Base-by-base conservation (phyloP, 2,888 invertebrate species). In the Stenurella melanura region DNA sequence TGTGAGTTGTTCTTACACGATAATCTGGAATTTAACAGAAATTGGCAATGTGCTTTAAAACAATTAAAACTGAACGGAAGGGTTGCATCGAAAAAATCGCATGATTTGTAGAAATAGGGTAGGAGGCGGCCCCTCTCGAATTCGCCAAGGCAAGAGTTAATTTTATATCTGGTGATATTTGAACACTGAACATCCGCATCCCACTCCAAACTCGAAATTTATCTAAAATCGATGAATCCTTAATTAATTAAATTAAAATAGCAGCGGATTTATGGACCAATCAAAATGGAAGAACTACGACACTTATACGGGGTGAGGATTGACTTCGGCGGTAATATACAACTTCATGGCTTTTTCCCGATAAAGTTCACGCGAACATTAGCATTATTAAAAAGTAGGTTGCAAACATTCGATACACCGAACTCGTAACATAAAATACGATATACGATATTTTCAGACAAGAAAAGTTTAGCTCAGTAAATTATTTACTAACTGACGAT, bases 21-120 rank as follows among this genome's bases (percentile, higher is more conserved):
- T 80, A 76, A 80, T 81, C 75, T 73, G 75, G 80, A 81, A 77
- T 76, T 72, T 80, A 80, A 81, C 78, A 86, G 87, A 86, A 87
- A 87, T 87, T 86, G 87, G 86, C 87, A 87, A 87, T 87, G 87
- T 86, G 87, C 87, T 87, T 86, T 87, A 87, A 87, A 87, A 87
- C 87, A 87, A 87, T 87, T 87, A 87, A 87, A 87, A 87, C 87
- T 86, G 84, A 83, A 78, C 78, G 83, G 85, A 86, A 87, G 87
- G 87, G 86, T 87, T 86, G 84, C 80, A 83, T 85, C 80, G 84
- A 86, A 87, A 87, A 87, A 87, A 87, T 73, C 71, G 86, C 84
- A 87, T 87, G 87, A 87, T 87, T 87, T 87, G 87, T 87, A 85
- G 86, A 86, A 86, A 87, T 84, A 82, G 86, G 87, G n/a, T n/a